Evolutionary conservation across 2,113 vertebrate genomes (phyloP).

Genomic region (Tauraco erythrolophus): DNA sequence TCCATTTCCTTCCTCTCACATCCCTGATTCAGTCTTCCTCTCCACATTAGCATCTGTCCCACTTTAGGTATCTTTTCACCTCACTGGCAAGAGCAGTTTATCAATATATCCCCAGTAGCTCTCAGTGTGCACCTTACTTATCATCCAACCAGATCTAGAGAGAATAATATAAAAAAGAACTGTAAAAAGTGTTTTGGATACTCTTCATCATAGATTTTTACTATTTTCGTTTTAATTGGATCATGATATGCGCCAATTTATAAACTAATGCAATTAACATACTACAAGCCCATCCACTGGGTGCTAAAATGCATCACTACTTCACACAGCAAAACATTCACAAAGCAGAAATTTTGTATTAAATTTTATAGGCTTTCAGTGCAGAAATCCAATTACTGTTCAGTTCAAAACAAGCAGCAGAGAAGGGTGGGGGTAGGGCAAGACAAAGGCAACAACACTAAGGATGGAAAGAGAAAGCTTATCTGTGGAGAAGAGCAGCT

Average conservation of each 20-base stretch:
- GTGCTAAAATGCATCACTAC: not conserved
- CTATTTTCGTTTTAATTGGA: constrained; percentile 45
- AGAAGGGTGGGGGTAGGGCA: not conserved
- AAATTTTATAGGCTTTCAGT: constrained; percentile 37
- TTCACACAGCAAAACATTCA: constrained; percentile 23
- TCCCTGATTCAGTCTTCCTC: not conserved
- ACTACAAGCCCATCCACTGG: not conserved
- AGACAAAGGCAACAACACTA: constrained; percentile 6
- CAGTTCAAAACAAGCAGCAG: constrained; percentile 31
- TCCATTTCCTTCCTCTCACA: not conserved
- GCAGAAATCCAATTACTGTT: constrained; percentile 54
- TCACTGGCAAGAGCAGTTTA: not conserved
- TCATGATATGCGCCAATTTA: not conserved
- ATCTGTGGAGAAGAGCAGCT: not conserved
- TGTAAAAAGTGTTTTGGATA: not conserved
- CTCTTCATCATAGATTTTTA: not conserved
- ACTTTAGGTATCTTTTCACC: not conserved
- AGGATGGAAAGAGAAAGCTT: not conserved
- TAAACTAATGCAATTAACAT: not conserved
- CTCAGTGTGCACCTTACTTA: not conserved
- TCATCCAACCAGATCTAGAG: not conserved
- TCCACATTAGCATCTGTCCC: not conserved
- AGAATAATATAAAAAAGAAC: not conserved
- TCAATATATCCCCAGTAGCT: not conserved
- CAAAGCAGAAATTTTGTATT: not conserved